phyloP scores from a whole-genome alignment of 1,140 invertebrate genomes.

The Pseudomyrmex concolor region DNA sequence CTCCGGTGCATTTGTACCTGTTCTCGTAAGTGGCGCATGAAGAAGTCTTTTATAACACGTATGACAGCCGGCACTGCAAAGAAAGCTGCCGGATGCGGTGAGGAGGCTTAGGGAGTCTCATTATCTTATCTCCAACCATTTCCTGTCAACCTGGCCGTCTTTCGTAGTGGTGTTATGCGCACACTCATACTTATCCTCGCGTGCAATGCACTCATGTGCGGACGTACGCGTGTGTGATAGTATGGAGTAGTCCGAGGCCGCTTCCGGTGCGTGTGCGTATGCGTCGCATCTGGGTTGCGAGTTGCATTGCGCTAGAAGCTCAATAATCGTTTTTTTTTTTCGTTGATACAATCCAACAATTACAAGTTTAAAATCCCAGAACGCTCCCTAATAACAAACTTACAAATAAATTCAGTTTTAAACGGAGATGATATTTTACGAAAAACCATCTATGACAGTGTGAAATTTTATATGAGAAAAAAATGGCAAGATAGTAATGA shows the following conservation, averaged over 20 bases:
- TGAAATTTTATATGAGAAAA: not conserved
- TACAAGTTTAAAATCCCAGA: not conserved
- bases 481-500: not conserved
- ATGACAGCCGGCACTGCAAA: slow-evolving; percentile 50
- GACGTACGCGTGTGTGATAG: slow-evolving; percentile 32
- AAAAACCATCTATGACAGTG: not conserved
- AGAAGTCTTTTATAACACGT: slow-evolving; percentile 47
- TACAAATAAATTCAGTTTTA: not conserved
- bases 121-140: slow-evolving; percentile 81
- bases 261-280: slow-evolving; percentile 62
- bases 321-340: slow-evolving; percentile 67
- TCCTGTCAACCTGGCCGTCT: slow-evolving; percentile 79
- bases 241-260: slow-evolving; percentile 44
- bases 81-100: slow-evolving; percentile 71
- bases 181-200: slow-evolving; percentile 27
- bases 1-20: slow-evolving; percentile 52
- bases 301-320: slow-evolving; percentile 34
- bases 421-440: not conserved
- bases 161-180: slow-evolving; percentile 66
- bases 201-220: slow-evolving; percentile 3
- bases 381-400: not conserved
- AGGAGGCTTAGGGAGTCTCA: slow-evolving; percentile 73
- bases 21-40: slow-evolving; percentile 36
- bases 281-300: slow-evolving; percentile 52
- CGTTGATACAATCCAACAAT: slow-evolving; percentile 11